A percentile compares a stretch with the other conserved stretches of the same genome.
These are phyloP conservation scores for Amblyopsis rosae DNA, from an alignment of 2,113 vertebrate species.

Conservation along the genomic window DNA sequence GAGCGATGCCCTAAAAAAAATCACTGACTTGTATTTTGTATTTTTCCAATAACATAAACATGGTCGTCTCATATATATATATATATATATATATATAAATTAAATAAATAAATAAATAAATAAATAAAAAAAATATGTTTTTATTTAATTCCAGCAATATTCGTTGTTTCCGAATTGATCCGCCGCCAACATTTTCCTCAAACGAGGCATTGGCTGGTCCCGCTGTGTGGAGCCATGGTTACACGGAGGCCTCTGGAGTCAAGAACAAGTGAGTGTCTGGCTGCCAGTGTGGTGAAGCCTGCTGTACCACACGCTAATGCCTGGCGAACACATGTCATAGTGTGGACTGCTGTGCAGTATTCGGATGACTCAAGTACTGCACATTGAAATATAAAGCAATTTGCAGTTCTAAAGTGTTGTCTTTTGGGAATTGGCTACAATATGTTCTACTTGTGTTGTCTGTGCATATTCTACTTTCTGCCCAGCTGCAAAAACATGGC, in stretches of 20 bases:
- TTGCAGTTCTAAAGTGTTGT: too few species aligned
- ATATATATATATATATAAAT: background rate
- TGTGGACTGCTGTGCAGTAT: too few species aligned
- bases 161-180: conserved; percentile 96
- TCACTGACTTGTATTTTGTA: background rate
- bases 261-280: conserved; percentile 91
- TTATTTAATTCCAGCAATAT: conserved; percentile 84
- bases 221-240: conserved; percentile 96
- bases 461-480: too few species aligned
- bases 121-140: too few species aligned
- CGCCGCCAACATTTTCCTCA: conserved; percentile 81
- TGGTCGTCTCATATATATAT: background rate
- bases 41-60: background rate
- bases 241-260: conserved; percentile 92
- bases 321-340: too few species aligned
- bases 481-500: too few species aligned
- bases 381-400: too few species aligned
- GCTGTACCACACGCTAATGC: conserved; percentile 12
- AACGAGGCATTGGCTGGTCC: conserved; percentile 88
- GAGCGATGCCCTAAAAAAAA: too few species aligned
- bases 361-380: conserved; percentile 23
- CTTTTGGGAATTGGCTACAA: too few species aligned
- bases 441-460: too few species aligned
- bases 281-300: conserved; percentile 14
- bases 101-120: too few species aligned